Base-by-base conservation (phyloP, 2,113 vertebrate species). In the Petaurus breviceps region DNA sequence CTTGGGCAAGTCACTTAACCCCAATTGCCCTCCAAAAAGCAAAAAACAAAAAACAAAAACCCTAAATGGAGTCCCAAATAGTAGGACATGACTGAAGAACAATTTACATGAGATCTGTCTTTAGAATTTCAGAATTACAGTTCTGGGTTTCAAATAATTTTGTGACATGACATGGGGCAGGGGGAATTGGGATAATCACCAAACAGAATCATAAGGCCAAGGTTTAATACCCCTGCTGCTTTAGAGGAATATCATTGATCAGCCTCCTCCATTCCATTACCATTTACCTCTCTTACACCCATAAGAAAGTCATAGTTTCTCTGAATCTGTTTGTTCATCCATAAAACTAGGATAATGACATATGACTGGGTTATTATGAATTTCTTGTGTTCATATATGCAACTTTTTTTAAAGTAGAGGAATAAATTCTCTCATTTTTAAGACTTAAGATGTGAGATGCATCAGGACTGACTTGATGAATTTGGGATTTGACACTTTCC, bases 61-160 rank as follows among this genome's bases (percentile, higher is more conserved):
- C 37, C n/a, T 68, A 68, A 68, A 37, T 68, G 57, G 57, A 1
- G 31, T 31, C 61, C 31, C 2, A 31, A 61, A 61, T 10, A 61
- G 28, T 4, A 31, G 10, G 26, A 61, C 26, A 11, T 12, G 5
- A 37, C 61, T 37, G 61, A n/a, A 68, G 12, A 14, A 37, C 61
- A 37, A 19, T 84, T 43, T 43, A 43, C 19, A 23, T 84, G 12
- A 0, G 68, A 2, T 95, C 92, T 53, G 4, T 55, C 46, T 90
- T 94, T 37, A 94, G 94, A 93, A 12, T 52, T 93, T 94, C n/a
- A 92, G 89, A 94, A 84, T 84, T 93, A 92, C 91, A 93, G 47
- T 92, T 37, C 61, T 28, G 89, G 95, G 19, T 97, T 94, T 37
- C 28, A 54, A 84, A 84, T 90, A 43, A 92, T 89, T 47, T 4